A percentile compares a stretch with the other conserved stretches of the same genome.
These are phyloP conservation scores for Phocides pigmalion DNA, from an alignment of 1,140 invertebrate species.

Conservation along the genomic window DNA sequence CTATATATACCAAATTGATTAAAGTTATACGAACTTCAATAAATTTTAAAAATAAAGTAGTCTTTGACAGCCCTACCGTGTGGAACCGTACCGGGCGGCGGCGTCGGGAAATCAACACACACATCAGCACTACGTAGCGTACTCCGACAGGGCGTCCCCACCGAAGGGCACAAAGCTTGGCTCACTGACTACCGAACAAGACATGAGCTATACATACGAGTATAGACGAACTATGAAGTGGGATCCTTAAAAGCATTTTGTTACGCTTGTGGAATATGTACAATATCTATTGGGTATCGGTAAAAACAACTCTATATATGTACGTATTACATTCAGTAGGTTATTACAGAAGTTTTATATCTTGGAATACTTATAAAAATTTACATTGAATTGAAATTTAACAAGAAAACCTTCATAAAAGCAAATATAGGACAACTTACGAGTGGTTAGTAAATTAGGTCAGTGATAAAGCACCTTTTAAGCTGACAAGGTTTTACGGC, in stretches of 20 bases:
- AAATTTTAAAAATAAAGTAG: not conserved
- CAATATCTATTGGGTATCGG: not conserved
- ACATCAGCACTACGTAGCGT: slow-evolving; percentile 53
- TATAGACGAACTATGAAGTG: slow-evolving; percentile 2
- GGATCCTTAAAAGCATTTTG: slow-evolving; percentile 18
- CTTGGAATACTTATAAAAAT: too few relatives aligned
- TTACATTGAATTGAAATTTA: too few relatives aligned
- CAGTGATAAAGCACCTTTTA: too few relatives aligned
- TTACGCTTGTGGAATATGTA: not conserved
- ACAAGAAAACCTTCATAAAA: too few relatives aligned
- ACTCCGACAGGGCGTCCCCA: slow-evolving; percentile 48
- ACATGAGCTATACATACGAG: slow-evolving; percentile 49
- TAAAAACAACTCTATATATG: not conserved
- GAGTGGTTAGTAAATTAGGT: too few relatives aligned
- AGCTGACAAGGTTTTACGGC: too few relatives aligned
- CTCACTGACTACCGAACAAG: slow-evolving; percentile 72
- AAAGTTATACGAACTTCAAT: not conserved
- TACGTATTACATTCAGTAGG: too few relatives aligned
- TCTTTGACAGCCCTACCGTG: slow-evolving; percentile 44
- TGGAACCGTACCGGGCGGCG: slow-evolving; percentile 56
- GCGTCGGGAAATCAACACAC: slow-evolving; percentile 80
- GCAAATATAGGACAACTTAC: too few relatives aligned
- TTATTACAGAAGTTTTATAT: too few relatives aligned
- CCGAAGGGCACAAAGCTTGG: slow-evolving; percentile 74
- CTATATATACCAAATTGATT: too few relatives aligned